These are phyloP conservation scores for Ariopsis seemanni DNA, from an alignment of 2,113 vertebrate species.

Conservation along the genomic window DNA sequence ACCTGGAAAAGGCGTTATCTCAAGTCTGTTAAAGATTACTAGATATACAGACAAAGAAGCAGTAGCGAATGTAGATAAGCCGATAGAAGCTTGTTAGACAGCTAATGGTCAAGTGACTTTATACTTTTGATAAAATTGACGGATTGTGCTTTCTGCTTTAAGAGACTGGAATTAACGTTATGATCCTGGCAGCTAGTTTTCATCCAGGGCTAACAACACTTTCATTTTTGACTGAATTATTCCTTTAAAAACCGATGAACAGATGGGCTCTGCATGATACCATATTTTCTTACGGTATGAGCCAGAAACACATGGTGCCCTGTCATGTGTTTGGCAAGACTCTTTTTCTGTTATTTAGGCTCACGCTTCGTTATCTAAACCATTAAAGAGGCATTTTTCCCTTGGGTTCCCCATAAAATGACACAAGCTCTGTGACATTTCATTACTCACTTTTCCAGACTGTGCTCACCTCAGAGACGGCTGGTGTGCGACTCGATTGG, in stretches of 20 bases:
- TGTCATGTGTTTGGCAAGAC: slow-evolving; percentile 31
- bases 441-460: slow-evolving; percentile 28
- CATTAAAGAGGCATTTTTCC: slow-evolving; percentile 24
- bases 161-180: not conserved
- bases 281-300: slow-evolving; percentile 31
- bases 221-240: slow-evolving; percentile 32
- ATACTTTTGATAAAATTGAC: not conserved
- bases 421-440: slow-evolving; percentile 20
- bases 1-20: not conserved
- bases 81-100: not conserved
- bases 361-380: slow-evolving; percentile 25
- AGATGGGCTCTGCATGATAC: slow-evolving; percentile 25
- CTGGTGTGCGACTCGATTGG: not conserved
- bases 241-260: slow-evolving; percentile 27
- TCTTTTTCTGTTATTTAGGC: slow-evolving; percentile 25
- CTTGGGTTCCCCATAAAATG: not conserved
- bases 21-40: not conserved
- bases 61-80: not conserved
- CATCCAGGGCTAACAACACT: not conserved
- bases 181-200: not conserved
- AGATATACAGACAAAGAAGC: not conserved
- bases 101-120: not conserved
- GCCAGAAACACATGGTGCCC: slow-evolving; percentile 44
- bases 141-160: not conserved
- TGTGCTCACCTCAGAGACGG: slow-evolving; percentile 2